Evolutionary conservation across 2,113 vertebrate genomes (phyloP), one percentile per base, ranked within the genome.

Genomic region (Bambusicola thoracicus): DNA sequence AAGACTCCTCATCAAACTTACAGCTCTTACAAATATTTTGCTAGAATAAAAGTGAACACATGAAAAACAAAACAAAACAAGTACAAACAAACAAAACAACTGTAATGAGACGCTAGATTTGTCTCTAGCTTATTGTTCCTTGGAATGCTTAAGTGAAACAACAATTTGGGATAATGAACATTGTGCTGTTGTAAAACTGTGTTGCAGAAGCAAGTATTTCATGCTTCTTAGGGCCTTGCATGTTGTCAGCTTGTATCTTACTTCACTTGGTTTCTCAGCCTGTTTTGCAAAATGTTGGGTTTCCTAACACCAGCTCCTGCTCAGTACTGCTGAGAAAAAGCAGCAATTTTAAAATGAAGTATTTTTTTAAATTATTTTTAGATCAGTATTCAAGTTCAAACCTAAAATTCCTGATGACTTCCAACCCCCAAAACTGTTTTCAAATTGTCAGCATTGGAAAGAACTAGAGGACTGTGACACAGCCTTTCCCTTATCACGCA

Each of bases 281-380:
- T 70, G 22, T 90, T 94, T 94, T 91, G 93, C 95, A 94, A 96
- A 92, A 80, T 85, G 62, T 72, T 30, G 22, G 5, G 36, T 96
- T 96, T 95, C 95, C 69, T 81, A 75, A 91, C 77, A n/a, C 49
- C 46, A 84, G 17, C 85, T 43, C 11, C 76, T 65, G 21, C 17
- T 74, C 51, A 62, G 32, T 80, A 30, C 67, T 59, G 34, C 19
- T 1, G 6, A 67, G 43, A 40, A 92, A 81, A 82, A 73, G 43
- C 12, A 63, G 21, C 5, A 0, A 21, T 70, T 89, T 41, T 88
- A 68, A 82, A 87, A 89, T 61, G 1, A 80, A 72, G 3, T 13
- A 7, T 11, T 5, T 9, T 61, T 6, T 49, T 48, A 11, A 11
- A 20, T 25, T 58, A 5, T 48, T 59, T 55, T 48, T 30, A 51